Evolutionary conservation across 2,113 vertebrate genomes (phyloP).

Genomic region (Saguinus midas): DNA sequence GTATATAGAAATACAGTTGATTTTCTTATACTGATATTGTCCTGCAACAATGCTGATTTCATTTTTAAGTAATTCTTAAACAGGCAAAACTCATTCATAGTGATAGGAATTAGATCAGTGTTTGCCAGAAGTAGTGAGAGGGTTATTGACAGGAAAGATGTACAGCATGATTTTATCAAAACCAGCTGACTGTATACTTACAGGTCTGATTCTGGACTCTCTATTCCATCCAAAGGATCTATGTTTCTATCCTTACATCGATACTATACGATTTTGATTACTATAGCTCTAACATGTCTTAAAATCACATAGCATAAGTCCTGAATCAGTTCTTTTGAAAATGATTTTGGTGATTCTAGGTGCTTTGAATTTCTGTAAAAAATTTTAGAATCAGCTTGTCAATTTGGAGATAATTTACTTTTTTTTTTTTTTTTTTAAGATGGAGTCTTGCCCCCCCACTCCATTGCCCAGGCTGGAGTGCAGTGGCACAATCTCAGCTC

Average conservation of each 20-base stretch:
- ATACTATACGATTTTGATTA: background rate
- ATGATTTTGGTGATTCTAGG: background rate
- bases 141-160: background rate
- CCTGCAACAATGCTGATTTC: background rate
- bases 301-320: background rate
- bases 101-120: background rate
- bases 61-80: background rate
- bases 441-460: too few relatives aligned
- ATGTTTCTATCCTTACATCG: background rate
- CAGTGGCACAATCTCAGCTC: too few relatives aligned
- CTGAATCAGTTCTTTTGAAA: background rate
- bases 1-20: background rate
- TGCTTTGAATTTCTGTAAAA: background rate
- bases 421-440: too few relatives aligned
- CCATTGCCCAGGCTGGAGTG: too few relatives aligned
- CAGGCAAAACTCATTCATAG: background rate
- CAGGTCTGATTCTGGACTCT: background rate
- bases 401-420: background rate
- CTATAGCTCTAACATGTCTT: background rate
- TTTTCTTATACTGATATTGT: background rate
- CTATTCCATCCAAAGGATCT: background rate
- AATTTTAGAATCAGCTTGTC: conserved; percentile 4
- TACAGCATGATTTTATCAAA: background rate
- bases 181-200: background rate
- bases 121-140: background rate